Evolutionary conservation across 2,797 vertebrate species (phyloP).

Genomic region (Silurus lanzhouensis): DNA sequence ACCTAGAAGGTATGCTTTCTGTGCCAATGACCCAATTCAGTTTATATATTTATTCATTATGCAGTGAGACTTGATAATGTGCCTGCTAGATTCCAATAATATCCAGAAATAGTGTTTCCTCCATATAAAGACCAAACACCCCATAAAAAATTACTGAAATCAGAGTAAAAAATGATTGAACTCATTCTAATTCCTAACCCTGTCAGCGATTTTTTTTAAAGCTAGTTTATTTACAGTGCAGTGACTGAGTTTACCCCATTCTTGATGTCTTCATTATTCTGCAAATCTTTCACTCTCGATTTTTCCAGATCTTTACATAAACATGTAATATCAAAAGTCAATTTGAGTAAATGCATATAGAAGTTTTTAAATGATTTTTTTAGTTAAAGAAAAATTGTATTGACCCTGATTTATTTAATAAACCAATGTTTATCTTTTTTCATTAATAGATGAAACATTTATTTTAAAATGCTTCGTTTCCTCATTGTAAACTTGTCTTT

Average conservation of each 20-base stretch:
- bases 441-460: too few relatives aligned
- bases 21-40: not conserved
- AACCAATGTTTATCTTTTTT: too few relatives aligned
- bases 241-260: not conserved
- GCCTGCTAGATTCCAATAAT: not conserved
- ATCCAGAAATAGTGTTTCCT: not conserved
- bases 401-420: not conserved
- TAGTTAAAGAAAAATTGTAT: not conserved
- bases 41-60: not conserved
- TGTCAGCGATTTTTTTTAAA: not conserved
- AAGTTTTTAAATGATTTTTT: not conserved
- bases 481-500: too few relatives aligned
- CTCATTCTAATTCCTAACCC: not conserved
- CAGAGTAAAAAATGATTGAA: not conserved
- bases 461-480: too few relatives aligned
- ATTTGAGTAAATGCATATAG: not conserved
- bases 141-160: not conserved
- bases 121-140: not conserved
- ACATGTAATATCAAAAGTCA: not conserved
- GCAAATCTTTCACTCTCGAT: not conserved
- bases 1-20: not conserved
- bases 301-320: not conserved
- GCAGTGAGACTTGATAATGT: not conserved
- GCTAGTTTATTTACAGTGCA: not conserved
- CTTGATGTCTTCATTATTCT: not conserved